These are phyloP conservation scores for Desmodus rotundus DNA, from an alignment of 2,113 vertebrate genomes.

Conservation along the genomic window DNA sequence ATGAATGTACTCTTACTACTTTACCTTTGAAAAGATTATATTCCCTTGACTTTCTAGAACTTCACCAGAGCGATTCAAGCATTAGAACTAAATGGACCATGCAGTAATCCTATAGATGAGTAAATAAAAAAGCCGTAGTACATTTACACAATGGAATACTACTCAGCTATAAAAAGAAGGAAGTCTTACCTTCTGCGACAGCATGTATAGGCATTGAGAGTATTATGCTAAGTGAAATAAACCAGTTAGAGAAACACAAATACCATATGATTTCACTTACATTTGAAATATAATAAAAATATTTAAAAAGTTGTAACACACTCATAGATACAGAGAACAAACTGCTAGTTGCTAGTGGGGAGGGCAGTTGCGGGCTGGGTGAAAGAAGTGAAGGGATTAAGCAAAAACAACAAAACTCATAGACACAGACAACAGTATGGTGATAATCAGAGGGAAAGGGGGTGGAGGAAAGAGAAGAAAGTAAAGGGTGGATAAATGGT, in stretches of 20 bases:
- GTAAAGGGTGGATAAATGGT: not conserved
- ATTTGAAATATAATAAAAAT: not conserved
- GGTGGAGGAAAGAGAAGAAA: not conserved
- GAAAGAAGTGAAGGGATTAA: not conserved
- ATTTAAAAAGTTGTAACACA: not conserved
- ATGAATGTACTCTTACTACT: not conserved
- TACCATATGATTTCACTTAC: not conserved
- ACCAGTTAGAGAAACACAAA: not conserved
- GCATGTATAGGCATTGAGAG: not conserved
- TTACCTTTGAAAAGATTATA: not conserved
- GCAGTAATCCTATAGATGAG: not conserved
- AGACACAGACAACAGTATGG: not conserved
- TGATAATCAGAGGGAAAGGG: not conserved
- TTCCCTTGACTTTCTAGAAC: not conserved
- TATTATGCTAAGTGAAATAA: not conserved
- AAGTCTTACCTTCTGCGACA: not conserved
- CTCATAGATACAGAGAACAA: not conserved
- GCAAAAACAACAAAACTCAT: not conserved
- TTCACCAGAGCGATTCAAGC: not conserved
- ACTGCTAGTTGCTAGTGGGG: not conserved
- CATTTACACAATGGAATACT: not conserved
- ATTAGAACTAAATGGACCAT: constrained; percentile 21
- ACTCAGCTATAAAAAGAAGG: not conserved
- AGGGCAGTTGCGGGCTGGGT: not conserved
- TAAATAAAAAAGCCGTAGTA: not conserved